Evolutionary conservation across 2,113 vertebrate species (phyloP).

Genomic region (Oncorhynchus clarkii): DNA sequence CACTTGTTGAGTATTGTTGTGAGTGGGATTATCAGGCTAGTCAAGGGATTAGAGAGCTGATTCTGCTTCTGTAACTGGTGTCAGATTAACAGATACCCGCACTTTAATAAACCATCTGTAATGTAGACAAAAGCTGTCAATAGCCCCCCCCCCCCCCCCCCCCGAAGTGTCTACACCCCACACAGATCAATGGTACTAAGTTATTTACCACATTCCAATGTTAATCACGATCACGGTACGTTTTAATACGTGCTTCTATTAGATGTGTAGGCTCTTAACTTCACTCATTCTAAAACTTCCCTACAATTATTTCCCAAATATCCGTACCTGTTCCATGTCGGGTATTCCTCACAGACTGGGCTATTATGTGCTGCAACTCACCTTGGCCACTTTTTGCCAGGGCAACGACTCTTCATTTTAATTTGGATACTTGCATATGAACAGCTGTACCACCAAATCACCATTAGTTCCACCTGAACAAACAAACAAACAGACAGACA

Average conservation of each 20-base stretch:
- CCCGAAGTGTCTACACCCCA: not conserved
- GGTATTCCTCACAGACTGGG: no score
- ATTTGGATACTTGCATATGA: no score
- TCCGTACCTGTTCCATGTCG: no score
- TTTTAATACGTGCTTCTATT: not conserved
- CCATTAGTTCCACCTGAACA: not conserved
- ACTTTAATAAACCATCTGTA: constrained; percentile 69
- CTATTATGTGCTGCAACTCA: no score
- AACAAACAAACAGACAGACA: not conserved
- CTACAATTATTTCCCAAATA: no score
- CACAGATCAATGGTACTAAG: not conserved
- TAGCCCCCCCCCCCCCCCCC: not conserved
- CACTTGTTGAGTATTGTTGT: constrained; percentile 55
- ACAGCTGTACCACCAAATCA: no score
- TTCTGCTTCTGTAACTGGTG: constrained; percentile 71
- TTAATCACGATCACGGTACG: not conserved
- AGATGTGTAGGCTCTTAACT: no score
- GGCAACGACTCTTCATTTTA: no score
- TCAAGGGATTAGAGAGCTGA: constrained; percentile 71
- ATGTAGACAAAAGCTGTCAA: constrained; percentile 69
- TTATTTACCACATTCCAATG: not conserved
- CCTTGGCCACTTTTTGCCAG: no score
- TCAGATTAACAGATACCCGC: constrained; percentile 75
- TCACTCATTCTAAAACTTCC: no score
- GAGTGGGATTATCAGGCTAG: constrained; percentile 71